Evolutionary conservation across 53 echinoderm and acorn worm genomes (phyloP).

Genomic region (Antedon mediterranea): DNA sequence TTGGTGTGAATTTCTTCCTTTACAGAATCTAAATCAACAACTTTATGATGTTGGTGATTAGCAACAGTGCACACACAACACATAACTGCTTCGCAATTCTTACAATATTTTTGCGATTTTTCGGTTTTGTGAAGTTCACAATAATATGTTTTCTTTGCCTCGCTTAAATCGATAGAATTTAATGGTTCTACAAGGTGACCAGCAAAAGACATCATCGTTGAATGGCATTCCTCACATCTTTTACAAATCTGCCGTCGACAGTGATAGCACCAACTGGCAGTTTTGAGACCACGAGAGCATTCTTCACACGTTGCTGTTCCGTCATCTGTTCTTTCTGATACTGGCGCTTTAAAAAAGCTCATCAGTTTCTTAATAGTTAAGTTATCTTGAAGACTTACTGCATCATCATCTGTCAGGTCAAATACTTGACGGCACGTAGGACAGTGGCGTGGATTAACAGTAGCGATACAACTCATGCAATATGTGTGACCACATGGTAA

Average conservation of each 20-base stretch:
- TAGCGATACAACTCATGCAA: neutral
- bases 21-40: neutral
- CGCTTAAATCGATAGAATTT: neutral
- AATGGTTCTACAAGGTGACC: neutral
- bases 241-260: neutral
- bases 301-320: neutral
- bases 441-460: neutral
- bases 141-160: neutral
- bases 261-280: neutral
- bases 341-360: neutral
- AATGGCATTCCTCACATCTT: too few relatives aligned
- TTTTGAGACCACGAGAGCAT: neutral
- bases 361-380: neutral
- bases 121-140: neutral
- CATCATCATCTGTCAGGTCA: neutral
- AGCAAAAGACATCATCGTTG: neutral
- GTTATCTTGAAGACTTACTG: neutral
- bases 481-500: neutral
- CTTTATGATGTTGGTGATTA: neutral
- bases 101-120: neutral
- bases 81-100: neutral
- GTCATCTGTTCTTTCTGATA: neutral
- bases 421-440: neutral
- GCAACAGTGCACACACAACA: neutral
- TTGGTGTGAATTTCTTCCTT: neutral